Conservation (phyloP, 2,113 vertebrate species). For the Naja naja region DNA sequence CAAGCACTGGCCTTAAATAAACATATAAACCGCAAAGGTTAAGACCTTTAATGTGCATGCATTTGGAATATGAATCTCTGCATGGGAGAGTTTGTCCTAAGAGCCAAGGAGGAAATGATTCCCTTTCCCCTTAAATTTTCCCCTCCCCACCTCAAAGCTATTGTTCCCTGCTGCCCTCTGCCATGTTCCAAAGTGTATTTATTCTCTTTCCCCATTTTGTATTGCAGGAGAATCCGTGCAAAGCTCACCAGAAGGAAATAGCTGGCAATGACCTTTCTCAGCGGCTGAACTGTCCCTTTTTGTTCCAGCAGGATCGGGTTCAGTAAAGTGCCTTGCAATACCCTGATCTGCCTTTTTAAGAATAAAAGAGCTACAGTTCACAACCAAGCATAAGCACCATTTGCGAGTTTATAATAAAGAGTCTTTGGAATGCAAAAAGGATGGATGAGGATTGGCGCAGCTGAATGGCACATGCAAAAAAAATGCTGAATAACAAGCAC, state of each 20-base stretch:
- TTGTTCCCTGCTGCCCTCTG: background rate
- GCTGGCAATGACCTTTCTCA: background rate
- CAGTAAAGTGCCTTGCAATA: background rate
- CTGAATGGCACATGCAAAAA: background rate
- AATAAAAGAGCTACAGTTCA: conserved; percentile 32
- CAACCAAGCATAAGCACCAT: conserved; percentile 9
- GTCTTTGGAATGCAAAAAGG: background rate
- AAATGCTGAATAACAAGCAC: background rate
- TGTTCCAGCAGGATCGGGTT: background rate
- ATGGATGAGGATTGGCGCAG: fast-evolving
- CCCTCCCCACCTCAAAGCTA: background rate
- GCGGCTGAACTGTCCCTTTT: background rate
- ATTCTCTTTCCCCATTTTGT: conserved; percentile 4
- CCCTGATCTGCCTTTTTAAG: background rate
- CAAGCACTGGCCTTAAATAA: background rate
- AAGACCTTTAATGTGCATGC: background rate
- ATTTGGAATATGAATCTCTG: background rate
- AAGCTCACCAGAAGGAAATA: background rate
- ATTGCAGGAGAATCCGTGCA: conserved; percentile 39
- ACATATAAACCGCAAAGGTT: background rate
- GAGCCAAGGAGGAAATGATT: too few species aligned
- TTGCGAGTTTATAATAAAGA: background rate
- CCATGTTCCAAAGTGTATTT: background rate
- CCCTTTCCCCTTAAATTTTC: background rate
- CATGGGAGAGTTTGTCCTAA: too few species aligned